Conservation (phyloP, 2,113 vertebrate species). For the Rhinogobius similis region DNA sequence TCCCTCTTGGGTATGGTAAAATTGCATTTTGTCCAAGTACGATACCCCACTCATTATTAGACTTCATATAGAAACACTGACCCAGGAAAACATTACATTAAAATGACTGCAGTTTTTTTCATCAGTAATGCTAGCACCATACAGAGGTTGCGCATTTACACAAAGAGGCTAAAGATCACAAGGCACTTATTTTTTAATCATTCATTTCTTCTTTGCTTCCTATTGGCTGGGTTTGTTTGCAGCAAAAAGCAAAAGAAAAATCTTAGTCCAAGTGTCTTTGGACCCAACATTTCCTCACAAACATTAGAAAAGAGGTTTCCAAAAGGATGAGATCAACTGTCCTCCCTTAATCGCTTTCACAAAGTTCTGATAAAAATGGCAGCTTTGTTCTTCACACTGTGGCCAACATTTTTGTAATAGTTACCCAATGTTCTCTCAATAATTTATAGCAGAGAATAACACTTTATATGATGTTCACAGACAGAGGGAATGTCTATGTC, state of each 20-base stretch:
- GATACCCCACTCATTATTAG: not conserved
- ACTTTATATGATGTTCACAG: not conserved
- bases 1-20: constrained; percentile 20
- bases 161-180: constrained; percentile 88
- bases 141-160: constrained; percentile 81
- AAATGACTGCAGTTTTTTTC: constrained; percentile 43
- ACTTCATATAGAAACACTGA: constrained; percentile 37
- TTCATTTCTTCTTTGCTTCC: constrained; percentile 52
- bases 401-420: constrained; percentile 23
- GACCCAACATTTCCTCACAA: constrained; percentile 27
- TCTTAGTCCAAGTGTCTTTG: constrained; percentile 39
- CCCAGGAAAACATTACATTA: constrained; percentile 51
- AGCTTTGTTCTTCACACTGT: constrained; percentile 17
- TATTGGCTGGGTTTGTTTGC: constrained; percentile 52
- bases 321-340: constrained; percentile 1
- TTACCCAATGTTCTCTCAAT: constrained; percentile 28
- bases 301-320: constrained; percentile 76
- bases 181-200: constrained; percentile 89
- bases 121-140: constrained; percentile 83
- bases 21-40: not conserved
- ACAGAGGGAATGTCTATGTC: not conserved
- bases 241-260: constrained; percentile 39
- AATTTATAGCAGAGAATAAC: not conserved
- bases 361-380: constrained; percentile 28
- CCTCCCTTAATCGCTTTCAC: constrained; percentile 16